Evolutionary conservation across 2,113 vertebrate species (phyloP).

Genomic region (Lophotis ruficrista): DNA sequence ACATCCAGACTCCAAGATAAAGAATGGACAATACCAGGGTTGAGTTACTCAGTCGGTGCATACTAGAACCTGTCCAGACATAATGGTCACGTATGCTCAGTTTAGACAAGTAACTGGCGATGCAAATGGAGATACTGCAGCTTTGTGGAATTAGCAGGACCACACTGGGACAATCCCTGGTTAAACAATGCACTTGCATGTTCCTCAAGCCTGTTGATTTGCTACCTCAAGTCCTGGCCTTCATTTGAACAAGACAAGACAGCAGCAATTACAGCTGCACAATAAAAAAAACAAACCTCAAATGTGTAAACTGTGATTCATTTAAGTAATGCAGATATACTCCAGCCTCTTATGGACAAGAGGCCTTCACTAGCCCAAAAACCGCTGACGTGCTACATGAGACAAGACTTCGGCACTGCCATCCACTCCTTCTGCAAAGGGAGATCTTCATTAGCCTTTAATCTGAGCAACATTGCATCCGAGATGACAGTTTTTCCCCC

Average conservation of each 20-base stretch:
- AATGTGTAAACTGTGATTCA: too few species aligned
- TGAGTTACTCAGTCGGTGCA: not conserved
- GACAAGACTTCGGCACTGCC: not conserved
- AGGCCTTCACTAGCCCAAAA: not conserved
- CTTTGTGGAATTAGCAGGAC: not conserved
- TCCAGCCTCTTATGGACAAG: fast-evolving
- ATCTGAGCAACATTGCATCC: not conserved
- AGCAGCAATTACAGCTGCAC: not conserved
- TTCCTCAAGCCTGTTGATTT: not conserved
- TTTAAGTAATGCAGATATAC: not conserved
- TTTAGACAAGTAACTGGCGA: not conserved
- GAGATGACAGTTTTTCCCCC: not conserved
- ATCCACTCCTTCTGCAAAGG: not conserved
- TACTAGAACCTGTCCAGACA: not conserved
- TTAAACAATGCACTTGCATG: fast-evolving
- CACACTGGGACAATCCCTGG: fast-evolving
- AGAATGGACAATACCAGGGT: not conserved
- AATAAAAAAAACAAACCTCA: not conserved
- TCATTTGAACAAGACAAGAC: not conserved
- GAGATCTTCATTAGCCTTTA: not conserved
- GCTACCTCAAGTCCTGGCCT: not conserved
- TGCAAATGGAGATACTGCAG: not conserved
- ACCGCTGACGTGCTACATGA: not conserved
- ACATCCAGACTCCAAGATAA: not conserved
- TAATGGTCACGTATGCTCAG: not conserved